A percentile compares a stretch with the other conserved stretches of the same genome.
phyloP scores from a whole-genome alignment of 2,888 invertebrate genomes.

The Tenthredo mesomela region DNA sequence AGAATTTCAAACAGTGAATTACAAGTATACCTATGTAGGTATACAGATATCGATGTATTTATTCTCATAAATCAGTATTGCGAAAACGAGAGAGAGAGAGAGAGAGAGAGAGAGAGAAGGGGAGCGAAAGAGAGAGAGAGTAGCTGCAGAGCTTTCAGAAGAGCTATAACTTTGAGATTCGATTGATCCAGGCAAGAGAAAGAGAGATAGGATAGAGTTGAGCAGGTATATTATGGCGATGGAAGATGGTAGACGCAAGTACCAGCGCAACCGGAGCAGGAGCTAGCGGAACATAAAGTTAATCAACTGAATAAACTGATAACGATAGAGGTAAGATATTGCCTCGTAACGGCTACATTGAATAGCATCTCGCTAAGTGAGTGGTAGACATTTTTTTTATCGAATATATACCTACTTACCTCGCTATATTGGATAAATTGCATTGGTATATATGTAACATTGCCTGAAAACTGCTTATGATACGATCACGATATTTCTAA shows the following conservation, averaged over 20 bases:
- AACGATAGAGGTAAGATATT: conserved; percentile 58
- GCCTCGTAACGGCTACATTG: conserved; percentile 43
- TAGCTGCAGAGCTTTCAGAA: background rate
- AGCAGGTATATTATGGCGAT: background rate
- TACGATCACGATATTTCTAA: background rate
- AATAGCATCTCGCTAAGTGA: conserved; percentile 36
- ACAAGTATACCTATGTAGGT: background rate
- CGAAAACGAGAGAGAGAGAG: background rate
- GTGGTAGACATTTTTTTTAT: conserved; percentile 10
- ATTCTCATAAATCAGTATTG: conserved; percentile 7
- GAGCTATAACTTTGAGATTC: conserved; percentile 36
- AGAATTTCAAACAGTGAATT: background rate
- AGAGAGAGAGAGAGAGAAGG: background rate
- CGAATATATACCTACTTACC: background rate
- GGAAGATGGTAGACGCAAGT: conserved; percentile 23
- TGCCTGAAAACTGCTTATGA: background rate
- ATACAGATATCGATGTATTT: no score
- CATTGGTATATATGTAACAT: background rate
- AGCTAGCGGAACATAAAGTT: conserved; percentile 59
- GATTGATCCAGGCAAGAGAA: conserved; percentile 37
- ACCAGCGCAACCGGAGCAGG: conserved; percentile 20
- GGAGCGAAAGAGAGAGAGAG: background rate
- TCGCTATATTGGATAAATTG: conserved; percentile 28
- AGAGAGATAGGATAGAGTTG: background rate
- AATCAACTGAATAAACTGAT: conserved; percentile 65